A percentile compares a stretch with the other conserved stretches of the same genome.
Evolutionary conservation across 2,113 vertebrate genomes (phyloP).

Genomic region (Meriones unguiculatus): DNA sequence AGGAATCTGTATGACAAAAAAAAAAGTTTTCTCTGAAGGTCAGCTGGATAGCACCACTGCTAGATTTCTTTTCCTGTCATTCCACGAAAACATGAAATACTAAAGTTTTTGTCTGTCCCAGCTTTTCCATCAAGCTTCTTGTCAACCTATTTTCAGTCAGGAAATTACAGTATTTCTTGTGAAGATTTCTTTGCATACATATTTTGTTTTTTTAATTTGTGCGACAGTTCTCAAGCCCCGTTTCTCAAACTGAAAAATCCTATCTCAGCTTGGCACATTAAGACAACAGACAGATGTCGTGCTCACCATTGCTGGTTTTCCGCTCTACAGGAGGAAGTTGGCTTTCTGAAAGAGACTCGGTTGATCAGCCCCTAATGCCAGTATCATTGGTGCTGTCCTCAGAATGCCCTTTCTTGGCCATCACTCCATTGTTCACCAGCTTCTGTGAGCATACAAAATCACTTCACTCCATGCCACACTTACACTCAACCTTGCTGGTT

Average conservation of each 20-base stretch:
- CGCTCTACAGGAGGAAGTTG: slow-evolving; percentile 70
- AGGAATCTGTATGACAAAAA: slow-evolving; percentile 45
- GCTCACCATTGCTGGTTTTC: slow-evolving; percentile 54
- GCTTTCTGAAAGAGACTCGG: slow-evolving; percentile 41
- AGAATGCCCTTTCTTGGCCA: background rate
- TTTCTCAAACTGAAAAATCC: slow-evolving; percentile 74
- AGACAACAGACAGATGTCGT: slow-evolving; percentile 77
- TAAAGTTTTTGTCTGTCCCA: slow-evolving; percentile 53
- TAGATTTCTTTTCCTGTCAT: slow-evolving; percentile 59
- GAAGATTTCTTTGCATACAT: slow-evolving; percentile 70
- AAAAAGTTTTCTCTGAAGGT: slow-evolving; percentile 21
- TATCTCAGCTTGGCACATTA: slow-evolving; percentile 69
- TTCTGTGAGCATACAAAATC: background rate
- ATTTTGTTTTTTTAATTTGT: slow-evolving; percentile 75
- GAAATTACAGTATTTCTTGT: slow-evolving; percentile 62
- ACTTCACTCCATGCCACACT: slow-evolving; percentile 6
- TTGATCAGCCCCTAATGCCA: slow-evolving; percentile 48
- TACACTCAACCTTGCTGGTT: background rate
- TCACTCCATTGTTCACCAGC: background rate
- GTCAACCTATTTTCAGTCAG: slow-evolving; percentile 64
- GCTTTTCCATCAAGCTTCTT: slow-evolving; percentile 28
- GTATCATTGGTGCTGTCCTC: background rate
- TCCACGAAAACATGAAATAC: slow-evolving; percentile 60
- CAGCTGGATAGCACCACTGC: slow-evolving; percentile 26
- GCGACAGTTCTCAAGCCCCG: slow-evolving; percentile 12